A percentile compares a stretch with the other conserved stretches of the same genome.
phyloP scores from a whole-genome alignment of 2,797 vertebrate genomes.

The Enteromius radiatus region DNA sequence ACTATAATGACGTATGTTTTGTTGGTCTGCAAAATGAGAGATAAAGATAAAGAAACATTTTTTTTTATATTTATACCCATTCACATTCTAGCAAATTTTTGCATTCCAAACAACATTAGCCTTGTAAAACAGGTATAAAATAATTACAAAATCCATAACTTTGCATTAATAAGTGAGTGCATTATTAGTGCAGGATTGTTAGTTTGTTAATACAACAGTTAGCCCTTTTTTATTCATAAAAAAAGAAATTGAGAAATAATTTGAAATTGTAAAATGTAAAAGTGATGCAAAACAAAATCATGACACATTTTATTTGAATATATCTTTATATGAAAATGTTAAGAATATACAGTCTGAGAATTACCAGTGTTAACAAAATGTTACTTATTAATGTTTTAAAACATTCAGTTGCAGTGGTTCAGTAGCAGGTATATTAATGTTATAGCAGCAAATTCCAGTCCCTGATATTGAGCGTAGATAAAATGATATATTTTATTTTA shows the following conservation, averaged over 20 bases:
- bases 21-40: not conserved
- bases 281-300: not conserved
- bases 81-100: not conserved
- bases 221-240: not conserved
- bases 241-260: not conserved
- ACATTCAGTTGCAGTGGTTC: not conserved
- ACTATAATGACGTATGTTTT: constrained; percentile 12
- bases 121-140: not conserved
- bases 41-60: not conserved
- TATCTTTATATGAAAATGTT: not conserved
- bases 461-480: not conserved
- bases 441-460: not conserved
- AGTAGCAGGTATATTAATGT: not conserved
- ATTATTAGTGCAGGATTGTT: too few relatives aligned
- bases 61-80: not conserved
- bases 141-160: not conserved
- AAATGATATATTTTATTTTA: not conserved
- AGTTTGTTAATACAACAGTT: not conserved
- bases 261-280: not conserved
- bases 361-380: not conserved
- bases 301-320: not conserved
- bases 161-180: not conserved
- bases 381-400: not conserved
- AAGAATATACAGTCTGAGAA: not conserved
- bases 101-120: not conserved